Conservation (phyloP, 2,113 vertebrate species). For the Rhynchomys soricoides region DNA sequence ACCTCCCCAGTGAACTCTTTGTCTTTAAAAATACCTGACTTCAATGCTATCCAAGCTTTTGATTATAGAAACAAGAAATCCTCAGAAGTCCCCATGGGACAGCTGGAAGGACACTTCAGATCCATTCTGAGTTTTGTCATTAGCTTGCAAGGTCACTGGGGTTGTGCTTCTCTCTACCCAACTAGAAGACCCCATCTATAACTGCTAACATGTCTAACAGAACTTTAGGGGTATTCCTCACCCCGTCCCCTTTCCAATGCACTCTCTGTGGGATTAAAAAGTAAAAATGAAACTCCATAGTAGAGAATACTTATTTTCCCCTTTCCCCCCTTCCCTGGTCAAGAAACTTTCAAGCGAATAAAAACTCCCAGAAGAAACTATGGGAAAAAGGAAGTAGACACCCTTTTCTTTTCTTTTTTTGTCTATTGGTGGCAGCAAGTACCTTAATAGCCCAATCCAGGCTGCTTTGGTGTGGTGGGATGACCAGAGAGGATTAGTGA, state of each 20-base stretch:
- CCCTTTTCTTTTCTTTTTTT: neutral
- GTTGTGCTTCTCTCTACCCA: neutral
- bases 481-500: neutral
- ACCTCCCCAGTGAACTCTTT: neutral
- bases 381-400: neutral
- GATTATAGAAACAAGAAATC: neutral
- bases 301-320: neutral
- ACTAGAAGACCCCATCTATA: neutral
- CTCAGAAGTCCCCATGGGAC: neutral
- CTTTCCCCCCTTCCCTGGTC: neutral
- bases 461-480: neutral
- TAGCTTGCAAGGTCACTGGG: slow-evolving; percentile 17
- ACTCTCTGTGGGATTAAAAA: neutral
- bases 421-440: neutral
- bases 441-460: neutral
- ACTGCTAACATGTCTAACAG: neutral
- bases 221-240: neutral
- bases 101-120: neutral
- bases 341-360: neutral
- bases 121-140: slow-evolving; percentile 47
- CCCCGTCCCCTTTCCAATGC: neutral
- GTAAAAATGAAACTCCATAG: neutral
- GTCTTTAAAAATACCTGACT: slow-evolving; percentile 46
- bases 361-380: neutral
- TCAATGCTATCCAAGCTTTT: neutral